A percentile compares a stretch with the other conserved stretches of the same genome.
Evolutionary conservation across 2,888 invertebrate species (phyloP).

Genomic region (Morpho helenor): DNA sequence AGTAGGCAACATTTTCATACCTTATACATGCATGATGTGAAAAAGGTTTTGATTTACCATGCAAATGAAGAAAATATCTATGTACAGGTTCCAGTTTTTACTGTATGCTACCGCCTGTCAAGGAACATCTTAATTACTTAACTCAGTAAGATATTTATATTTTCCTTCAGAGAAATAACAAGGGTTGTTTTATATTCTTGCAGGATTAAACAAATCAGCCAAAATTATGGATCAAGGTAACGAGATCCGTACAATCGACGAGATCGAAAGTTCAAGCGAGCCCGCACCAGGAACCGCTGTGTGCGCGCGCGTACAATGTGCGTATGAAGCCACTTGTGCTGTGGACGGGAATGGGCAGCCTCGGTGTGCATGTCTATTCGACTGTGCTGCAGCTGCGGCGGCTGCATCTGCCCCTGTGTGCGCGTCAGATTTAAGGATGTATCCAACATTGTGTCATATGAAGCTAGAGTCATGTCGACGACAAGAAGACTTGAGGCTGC

Average conservation of each 20-base stretch:
- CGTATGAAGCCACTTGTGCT: conserved; percentile 91
- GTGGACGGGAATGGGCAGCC: conserved; percentile 82
- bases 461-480: conserved; percentile 90
- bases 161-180: too few relatives aligned
- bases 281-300: conserved; percentile 79
- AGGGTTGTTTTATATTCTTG: too few relatives aligned
- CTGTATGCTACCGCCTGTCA: too few relatives aligned
- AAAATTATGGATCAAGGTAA: conserved; percentile 52
- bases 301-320: conserved; percentile 90
- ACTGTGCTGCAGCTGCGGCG: conserved; percentile 82
- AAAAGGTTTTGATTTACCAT: too few relatives aligned
- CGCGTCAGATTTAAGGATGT: conserved; percentile 89
- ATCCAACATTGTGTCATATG: conserved; percentile 91
- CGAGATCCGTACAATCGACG: conserved; percentile 54
- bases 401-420: conserved; percentile 83
- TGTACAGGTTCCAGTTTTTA: too few relatives aligned
- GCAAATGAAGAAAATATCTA: too few relatives aligned
- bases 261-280: conserved; percentile 53
- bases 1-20: too few relatives aligned
- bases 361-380: conserved; percentile 88
- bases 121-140: too few relatives aligned
- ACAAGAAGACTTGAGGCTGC: conserved; percentile 86
- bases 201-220: conserved; percentile 52
- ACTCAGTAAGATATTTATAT: too few relatives aligned
- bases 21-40: too few relatives aligned